These are phyloP conservation scores for Heliconius hewitsoni DNA, from an alignment of 1,140 invertebrate species.

Conservation along the genomic window DNA sequence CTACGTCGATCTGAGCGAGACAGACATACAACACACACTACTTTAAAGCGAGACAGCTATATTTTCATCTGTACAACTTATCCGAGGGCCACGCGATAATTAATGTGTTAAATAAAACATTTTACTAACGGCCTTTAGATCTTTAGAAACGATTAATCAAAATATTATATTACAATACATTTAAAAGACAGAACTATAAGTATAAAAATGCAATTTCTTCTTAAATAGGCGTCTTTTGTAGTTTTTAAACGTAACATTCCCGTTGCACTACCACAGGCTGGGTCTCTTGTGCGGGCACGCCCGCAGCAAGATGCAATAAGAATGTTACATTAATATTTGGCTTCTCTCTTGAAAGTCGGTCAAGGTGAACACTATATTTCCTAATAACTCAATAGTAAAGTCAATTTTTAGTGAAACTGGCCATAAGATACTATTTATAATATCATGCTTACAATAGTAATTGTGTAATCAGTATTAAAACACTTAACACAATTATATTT, in stretches of 20 bases:
- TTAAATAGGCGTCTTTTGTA: neutral
- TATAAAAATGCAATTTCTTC: neutral
- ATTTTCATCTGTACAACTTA: neutral
- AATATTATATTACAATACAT: neutral
- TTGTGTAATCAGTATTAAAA: neutral
- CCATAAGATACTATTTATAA: neutral
- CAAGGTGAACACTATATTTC: constrained; percentile 14
- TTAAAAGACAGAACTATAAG: neutral
- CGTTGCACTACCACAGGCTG: constrained; percentile 61
- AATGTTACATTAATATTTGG: constrained; percentile 54
- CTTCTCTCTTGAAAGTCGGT: constrained; percentile 22
- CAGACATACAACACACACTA: neutral
- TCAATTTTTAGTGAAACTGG: neutral
- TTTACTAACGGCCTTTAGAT: neutral
- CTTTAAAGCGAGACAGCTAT: neutral
- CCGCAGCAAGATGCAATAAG: constrained; percentile 64
- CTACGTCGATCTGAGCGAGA: neutral
- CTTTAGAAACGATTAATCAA: neutral
- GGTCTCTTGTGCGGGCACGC: constrained; percentile 54
- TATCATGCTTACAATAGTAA: neutral
- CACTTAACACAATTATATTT: neutral
- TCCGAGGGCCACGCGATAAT: constrained; percentile 1
- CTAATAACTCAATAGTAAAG: neutral
- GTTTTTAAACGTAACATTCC: constrained; percentile 53
- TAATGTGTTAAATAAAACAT: constrained; percentile 5